A percentile compares a stretch with the other conserved stretches of the same genome.
These are phyloP conservation scores for Pantherophis guttatus DNA, from an alignment of 2,113 vertebrate species.

Conservation along the genomic window DNA sequence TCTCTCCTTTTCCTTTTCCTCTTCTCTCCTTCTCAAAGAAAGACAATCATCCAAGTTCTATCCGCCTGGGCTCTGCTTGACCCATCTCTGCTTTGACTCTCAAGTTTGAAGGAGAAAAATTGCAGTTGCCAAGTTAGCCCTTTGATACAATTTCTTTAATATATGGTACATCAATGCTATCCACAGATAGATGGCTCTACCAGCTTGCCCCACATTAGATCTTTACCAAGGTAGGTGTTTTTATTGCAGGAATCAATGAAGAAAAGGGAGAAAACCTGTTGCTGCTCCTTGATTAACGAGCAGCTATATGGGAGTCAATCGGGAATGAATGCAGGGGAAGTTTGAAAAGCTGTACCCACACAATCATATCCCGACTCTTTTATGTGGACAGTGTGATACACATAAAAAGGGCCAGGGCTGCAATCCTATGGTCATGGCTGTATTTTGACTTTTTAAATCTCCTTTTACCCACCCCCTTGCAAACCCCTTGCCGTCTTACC, in stretches of 20 bases:
- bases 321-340: neutral
- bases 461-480: neutral
- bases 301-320: neutral
- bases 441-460: neutral
- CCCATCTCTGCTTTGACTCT: neutral
- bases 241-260: neutral
- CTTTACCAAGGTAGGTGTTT: neutral
- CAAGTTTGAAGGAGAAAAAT: conserved; percentile 44
- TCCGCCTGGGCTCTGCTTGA: neutral
- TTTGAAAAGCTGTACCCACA: neutral
- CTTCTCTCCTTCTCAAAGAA: neutral
- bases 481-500: neutral
- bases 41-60: neutral
- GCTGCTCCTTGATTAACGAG: neutral
- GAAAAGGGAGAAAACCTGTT: neutral
- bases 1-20: neutral
- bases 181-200: neutral
- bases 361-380: neutral
- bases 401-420: neutral
- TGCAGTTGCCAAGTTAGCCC: neutral
- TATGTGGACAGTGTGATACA: neutral
- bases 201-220: neutral
- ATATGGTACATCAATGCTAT: neutral
- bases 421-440: neutral
- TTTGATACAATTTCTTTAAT: too few species aligned